Evolutionary conservation across 1,140 invertebrate species (phyloP), one percentile per base, ranked within the genome.

Genomic region (Drosophila chauvacae): DNA sequence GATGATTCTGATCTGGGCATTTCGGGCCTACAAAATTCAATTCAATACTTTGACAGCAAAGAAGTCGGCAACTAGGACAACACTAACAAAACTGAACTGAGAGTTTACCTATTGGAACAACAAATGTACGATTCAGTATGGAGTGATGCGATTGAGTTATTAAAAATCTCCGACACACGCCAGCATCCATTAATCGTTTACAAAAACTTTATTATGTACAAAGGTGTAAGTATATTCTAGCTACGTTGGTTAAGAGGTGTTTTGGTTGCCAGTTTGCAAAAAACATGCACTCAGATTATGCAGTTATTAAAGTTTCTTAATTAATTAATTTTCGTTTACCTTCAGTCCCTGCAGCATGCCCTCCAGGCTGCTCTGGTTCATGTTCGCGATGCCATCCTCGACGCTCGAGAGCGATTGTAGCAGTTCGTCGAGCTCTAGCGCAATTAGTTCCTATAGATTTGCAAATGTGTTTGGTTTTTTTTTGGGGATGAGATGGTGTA

Each of bases 361-460:
- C 57, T 95, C 93, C 62, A 96, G 94, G 91, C 94, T 96, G 85
- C 95, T 94, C 58, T 94, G 93, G n/a, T 96, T 96, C 65, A 96
- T 93, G 82, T 94, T 93, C 30, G 93, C 93, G 70, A 96, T 94
- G 71, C 94, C 94, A 66, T 94, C 93, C 93, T 96, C 96, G 56
- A 96, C 94, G 74, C 93, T 93, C 71, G 93, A 94, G 35, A 96
- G 93, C 80, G 94, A 94, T 87, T 94, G 92, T 72, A 95, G 94
- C 73, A 96, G 93, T 91, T 94, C 94, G 83, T 95, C 94, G 82
- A 96, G 93, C 85, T 95, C 94, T 91, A 94, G 94, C 92, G 94
- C 93, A 78, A 96, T 93, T 79, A 94, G 93, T 81, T 95, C 95
- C 96, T 96, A 94, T 78, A 93, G 93, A 51, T 62, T 80, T 47